Base-by-base conservation (phyloP, 2,888 invertebrate species). In the Torymus tubicola region DNA sequence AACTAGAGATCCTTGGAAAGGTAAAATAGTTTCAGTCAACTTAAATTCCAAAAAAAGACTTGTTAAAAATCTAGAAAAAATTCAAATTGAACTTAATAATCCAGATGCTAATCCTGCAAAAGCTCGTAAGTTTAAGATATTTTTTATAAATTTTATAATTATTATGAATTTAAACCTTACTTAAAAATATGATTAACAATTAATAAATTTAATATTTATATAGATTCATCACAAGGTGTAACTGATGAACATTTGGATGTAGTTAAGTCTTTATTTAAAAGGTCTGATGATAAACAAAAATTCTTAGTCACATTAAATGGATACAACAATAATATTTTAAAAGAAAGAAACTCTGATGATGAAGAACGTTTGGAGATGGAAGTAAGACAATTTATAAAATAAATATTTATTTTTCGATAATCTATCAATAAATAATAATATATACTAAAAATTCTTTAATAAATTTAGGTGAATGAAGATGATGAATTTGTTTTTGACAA, bases 231-330 rank as follows among this genome's bases (percentile, higher is more conserved):
- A 11, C 14, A 80, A 60, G 24, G 14, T 52, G 71, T 80, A 16
- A 69, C 86, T 50, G 89, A 89, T 14, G 90, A 90, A 58, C 88
- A 90, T 65, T 87, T 90, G 85, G 88, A 87, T 13, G 87, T 90
- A 24, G 88, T 90, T 10, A 90, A 89, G 86, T 90, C 90, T 21
- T 86, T 90, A 63, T 90, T 90, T 78, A 89, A 90, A 85, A 86
- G 88, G 80, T 88, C 87, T 73, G 87, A 90, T 80, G 86, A 90
- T 76, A 90, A 87, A 79, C 90, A 89, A 83, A 90, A 90, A 81
- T 90, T 91, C 85, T 83, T 90, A 83, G 90, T 91, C 71, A 90
- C 90, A 3, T 83, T 91, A 61, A 90, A 89, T 77, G 90, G 90
- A 77, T 90, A 90, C 77, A 89, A 90, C 64, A 89, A 89, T 82